Percentiles rank a stretch among this genome's conserved stretches.
Evolutionary conservation across 2,797 vertebrate genomes (phyloP).

Genomic region (Carapus acus): DNA sequence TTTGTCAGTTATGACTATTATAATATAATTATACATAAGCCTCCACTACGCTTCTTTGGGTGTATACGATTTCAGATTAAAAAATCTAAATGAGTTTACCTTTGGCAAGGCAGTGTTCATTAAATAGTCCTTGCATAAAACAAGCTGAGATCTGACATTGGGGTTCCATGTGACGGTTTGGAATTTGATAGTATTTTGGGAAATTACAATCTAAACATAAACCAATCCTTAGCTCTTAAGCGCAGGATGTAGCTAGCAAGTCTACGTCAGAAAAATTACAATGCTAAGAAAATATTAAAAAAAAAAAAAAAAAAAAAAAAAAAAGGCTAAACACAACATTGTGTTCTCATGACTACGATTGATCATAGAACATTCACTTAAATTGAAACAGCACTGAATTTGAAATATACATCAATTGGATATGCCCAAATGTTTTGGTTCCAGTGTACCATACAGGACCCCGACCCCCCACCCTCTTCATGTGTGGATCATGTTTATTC

Average conservation of each 20-base stretch:
- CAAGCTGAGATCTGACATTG: slow-evolving; percentile 10
- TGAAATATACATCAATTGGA: slow-evolving; percentile 47
- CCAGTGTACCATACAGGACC: slow-evolving; percentile 26
- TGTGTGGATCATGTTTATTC: slow-evolving; percentile 15
- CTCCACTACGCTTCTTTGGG: slow-evolving; percentile 38
- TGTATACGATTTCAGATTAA: slow-evolving; percentile 22
- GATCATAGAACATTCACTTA: slow-evolving; percentile 15
- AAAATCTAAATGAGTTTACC: slow-evolving; percentile 2
- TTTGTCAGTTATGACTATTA: too few relatives aligned
- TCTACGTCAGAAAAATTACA: neutral
- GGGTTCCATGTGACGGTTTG: slow-evolving; percentile 11
- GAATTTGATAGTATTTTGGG: slow-evolving; percentile 12
- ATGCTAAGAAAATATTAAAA: slow-evolving; percentile 16
- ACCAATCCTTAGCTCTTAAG: slow-evolving; percentile 14
- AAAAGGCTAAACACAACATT: slow-evolving; percentile 19
- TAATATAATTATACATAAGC: too few relatives aligned
- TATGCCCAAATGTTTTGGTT: slow-evolving; percentile 26
- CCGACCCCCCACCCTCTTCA: slow-evolving; percentile 17
- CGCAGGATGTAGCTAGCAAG: slow-evolving; percentile 18
- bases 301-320: slow-evolving; percentile 25
- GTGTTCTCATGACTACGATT: slow-evolving; percentile 25
- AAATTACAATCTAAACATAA: slow-evolving; percentile 1
- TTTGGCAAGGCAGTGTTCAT: slow-evolving; percentile 41
- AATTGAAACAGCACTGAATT: slow-evolving; percentile 27
- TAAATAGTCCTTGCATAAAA: slow-evolving; percentile 47